Base-by-base conservation (phyloP, 37 sponge, comb jelly and placozoan species). In the Halichondria panicea region DNA sequence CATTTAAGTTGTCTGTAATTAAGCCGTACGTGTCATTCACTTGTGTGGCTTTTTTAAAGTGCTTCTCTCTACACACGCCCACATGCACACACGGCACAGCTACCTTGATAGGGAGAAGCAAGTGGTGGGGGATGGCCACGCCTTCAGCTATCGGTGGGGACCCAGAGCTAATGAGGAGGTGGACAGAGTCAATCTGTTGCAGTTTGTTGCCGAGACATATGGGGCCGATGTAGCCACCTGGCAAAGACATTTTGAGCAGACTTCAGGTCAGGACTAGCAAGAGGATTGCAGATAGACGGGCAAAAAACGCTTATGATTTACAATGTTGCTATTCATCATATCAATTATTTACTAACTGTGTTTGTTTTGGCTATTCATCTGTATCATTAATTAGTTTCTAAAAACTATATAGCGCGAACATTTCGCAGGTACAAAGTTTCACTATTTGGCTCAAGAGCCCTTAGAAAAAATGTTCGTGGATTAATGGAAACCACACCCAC, bases 111-210 rank as follows among this genome's bases (percentile, higher is more conserved):
- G 43, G 24, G 81, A 84, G 60, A 80, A 76, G 53, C 62, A 41
- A 27, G 68, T 25, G 12, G 53, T 55, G 6, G 85, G 85, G n/a
- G 85, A 90, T n/a, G 70, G 39, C 55, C 56, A 55, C 32, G 57
- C 63, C 3, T 43, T 70, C 43, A 39, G 69, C 28, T 90, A 75
- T 71, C 35, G 53, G 46, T 90, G 90, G 90, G 90, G 90, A 2
- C 67, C 78, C 19, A 43, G 85, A 4, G 90, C 85, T 3, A 35
- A 70, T 30, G 31, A 21, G 19, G 81, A 84, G 42, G 77, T 84
- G 13, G 76, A 90, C 72, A 90, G 76, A 50, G 41, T 54, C 43
- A 37, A 62, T 19, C 37, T 90, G 73, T 48, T 90, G 18, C 58
- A 58, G 0, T 40, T 80, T 4, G 70, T 90, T 22, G 81, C 90